Percentiles rank a stretch among this genome's conserved stretches.
Conservation (phyloP, 2,113 vertebrate species). For the Cheilinus undulatus region DNA sequence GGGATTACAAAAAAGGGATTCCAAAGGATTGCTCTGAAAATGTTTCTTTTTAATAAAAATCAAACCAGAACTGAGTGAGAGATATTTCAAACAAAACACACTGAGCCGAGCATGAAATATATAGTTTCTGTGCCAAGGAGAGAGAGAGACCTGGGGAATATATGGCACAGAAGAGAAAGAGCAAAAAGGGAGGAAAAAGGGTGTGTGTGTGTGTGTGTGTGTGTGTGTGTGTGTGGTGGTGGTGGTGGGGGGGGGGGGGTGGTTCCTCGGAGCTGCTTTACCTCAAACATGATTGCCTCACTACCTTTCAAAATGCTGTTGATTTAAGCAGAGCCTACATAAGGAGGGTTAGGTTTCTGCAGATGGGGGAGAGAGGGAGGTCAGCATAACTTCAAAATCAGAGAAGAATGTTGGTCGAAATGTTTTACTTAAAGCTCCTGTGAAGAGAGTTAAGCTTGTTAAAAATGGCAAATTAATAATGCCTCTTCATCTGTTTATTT, state of each 20-base stretch:
- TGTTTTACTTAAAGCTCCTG: slow-evolving; percentile 59
- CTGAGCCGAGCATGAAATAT: slow-evolving; percentile 55
- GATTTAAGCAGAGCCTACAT: slow-evolving; percentile 74
- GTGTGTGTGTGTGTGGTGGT: too few relatives aligned
- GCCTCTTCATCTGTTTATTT: too few relatives aligned
- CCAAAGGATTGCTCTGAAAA: slow-evolving; percentile 56
- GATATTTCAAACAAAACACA: slow-evolving; percentile 70
- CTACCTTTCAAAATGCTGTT: slow-evolving; percentile 78
- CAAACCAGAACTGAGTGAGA: slow-evolving; percentile 50
- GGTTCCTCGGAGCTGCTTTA: slow-evolving; percentile 54
- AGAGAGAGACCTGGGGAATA: slow-evolving; percentile 65
- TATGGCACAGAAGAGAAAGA: slow-evolving; percentile 60
- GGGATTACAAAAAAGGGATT: slow-evolving; percentile 62
- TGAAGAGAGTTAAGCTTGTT: too few relatives aligned
- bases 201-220: too few relatives aligned
- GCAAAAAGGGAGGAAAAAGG: slow-evolving; percentile 12
- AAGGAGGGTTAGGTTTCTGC: slow-evolving; percentile 67
- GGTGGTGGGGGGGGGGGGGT: slow-evolving; percentile 8
- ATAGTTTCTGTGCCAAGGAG: slow-evolving; percentile 60
- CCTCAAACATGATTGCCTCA: slow-evolving; percentile 72
- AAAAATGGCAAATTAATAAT: too few relatives aligned
- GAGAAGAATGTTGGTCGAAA: slow-evolving; percentile 50
- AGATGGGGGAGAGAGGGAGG: slow-evolving; percentile 31
- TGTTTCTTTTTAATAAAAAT: slow-evolving; percentile 73
- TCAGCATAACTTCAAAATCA: slow-evolving; percentile 61